Percentiles rank a stretch among this genome's conserved stretches.
Evolutionary conservation across 1,140 invertebrate genomes (phyloP).

Genomic region (Oryctes rhinoceros): DNA sequence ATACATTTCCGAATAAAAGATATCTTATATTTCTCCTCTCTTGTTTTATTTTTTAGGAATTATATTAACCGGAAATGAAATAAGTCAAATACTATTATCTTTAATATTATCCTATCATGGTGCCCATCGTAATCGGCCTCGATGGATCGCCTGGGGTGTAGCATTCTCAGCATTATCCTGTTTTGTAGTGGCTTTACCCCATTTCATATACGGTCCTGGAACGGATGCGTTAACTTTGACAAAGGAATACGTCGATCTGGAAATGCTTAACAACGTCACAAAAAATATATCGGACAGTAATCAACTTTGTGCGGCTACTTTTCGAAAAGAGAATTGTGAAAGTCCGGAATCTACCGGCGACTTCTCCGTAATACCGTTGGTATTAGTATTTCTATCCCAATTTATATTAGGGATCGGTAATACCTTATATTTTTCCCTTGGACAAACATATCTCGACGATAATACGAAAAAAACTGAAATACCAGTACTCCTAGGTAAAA

Average conservation of each 20-base stretch:
- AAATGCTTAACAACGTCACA: constrained; percentile 59
- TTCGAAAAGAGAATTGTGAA: constrained; percentile 63
- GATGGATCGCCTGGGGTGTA: constrained; percentile 73
- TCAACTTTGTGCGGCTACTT: constrained; percentile 19
- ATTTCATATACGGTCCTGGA: constrained; percentile 78
- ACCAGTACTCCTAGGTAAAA: constrained; percentile 70
- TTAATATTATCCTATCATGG: constrained; percentile 70
- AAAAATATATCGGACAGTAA: constrained; percentile 56
- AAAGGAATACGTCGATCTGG: constrained; percentile 65
- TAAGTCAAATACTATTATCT: constrained; percentile 72
- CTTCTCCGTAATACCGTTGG: constrained; percentile 65
- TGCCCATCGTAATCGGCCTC: constrained; percentile 68
- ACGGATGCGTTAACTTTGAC: constrained; percentile 74
- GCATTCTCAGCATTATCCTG: constrained; percentile 70
- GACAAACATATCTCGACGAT: constrained; percentile 76
- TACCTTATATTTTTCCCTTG: constrained; percentile 72
- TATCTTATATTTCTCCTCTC: constrained; percentile 37
- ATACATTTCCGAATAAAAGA: constrained; percentile 23
- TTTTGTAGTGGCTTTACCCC: constrained; percentile 74
- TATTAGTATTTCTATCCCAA: constrained; percentile 71
- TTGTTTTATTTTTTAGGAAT: constrained; percentile 42
- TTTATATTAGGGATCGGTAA: constrained; percentile 73
- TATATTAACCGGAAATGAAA: constrained; percentile 71
- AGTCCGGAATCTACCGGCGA: constrained; percentile 60
- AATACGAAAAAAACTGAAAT: constrained; percentile 76